Percentiles rank a stretch among this genome's conserved stretches.
Conservation (phyloP, 1,140 invertebrate genomes). For the Anthonomus grandis region DNA sequence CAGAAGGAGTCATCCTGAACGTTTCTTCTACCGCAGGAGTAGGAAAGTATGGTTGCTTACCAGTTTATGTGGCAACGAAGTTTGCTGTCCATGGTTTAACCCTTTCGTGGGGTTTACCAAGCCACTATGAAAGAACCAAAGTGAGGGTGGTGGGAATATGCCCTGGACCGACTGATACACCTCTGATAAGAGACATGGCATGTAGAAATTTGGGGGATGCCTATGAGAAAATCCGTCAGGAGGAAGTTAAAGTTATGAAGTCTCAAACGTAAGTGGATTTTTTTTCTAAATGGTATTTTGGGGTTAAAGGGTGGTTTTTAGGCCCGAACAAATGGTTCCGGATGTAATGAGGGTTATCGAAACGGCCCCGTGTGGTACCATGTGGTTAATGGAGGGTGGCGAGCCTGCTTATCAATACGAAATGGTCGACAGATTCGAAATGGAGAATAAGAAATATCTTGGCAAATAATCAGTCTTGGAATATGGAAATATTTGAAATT, state of each 20-base stretch:
- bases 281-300: too few species aligned
- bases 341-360: too few species aligned
- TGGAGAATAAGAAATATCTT: too few species aligned
- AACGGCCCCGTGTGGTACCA: too few species aligned
- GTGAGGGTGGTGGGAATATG: constrained; percentile 43
- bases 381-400: too few species aligned
- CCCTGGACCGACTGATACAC: constrained; percentile 42
- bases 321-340: too few species aligned
- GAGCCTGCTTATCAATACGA: too few species aligned
- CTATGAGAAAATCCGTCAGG: neutral
- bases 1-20: constrained; percentile 38
- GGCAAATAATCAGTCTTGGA: too few species aligned
- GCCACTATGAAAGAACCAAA: constrained; percentile 35
- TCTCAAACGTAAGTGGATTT: neutral
- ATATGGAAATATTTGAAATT: too few species aligned
- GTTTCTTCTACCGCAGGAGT: constrained; percentile 35
- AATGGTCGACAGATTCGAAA: too few species aligned
- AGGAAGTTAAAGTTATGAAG: neutral
- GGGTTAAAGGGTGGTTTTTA: too few species aligned
- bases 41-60: constrained; percentile 17
- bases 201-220: constrained; percentile 3
- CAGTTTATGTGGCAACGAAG: constrained; percentile 37
- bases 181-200: constrained; percentile 16
- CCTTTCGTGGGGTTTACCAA: constrained; percentile 24
- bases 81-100: constrained; percentile 34